phyloP scores from a whole-genome alignment of 1,140 invertebrate species.

The Cherax quadricarinatus region DNA sequence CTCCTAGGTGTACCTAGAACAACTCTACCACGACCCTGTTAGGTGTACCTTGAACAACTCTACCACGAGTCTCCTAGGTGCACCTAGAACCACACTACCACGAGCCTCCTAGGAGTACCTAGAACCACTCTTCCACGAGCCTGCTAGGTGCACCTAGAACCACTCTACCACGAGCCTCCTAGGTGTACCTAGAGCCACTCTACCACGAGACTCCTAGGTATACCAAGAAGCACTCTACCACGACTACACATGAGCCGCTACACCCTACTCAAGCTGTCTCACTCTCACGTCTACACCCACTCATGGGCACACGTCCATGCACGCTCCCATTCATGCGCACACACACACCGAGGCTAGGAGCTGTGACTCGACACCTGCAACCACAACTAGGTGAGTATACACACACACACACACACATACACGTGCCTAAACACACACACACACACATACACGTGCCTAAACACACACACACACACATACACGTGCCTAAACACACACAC shows the following conservation, averaged over 20 bases:
- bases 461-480: no score
- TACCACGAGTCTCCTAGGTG: not conserved
- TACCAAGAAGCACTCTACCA: conserved; percentile 2
- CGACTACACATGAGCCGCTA: conserved; percentile 8
- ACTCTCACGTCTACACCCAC: not conserved
- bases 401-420: not conserved
- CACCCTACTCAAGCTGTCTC: conserved; percentile 15
- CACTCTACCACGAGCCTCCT: not conserved
- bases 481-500: no score
- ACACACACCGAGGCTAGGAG: no score
- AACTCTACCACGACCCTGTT: not conserved
- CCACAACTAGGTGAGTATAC: no score
- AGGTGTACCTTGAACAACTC: not conserved
- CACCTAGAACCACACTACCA: not conserved
- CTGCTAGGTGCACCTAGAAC: not conserved
- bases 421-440: no score
- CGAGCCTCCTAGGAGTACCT: not conserved
- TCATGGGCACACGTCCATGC: not conserved
- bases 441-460: no score
- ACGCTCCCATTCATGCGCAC: not conserved
- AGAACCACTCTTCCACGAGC: not conserved
- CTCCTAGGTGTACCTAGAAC: not conserved
- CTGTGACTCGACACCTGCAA: no score
- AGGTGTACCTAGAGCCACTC: not conserved
- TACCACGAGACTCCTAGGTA: no score